Conservation (phyloP, 2,888 invertebrate genomes). For the Myathropa florea region DNA sequence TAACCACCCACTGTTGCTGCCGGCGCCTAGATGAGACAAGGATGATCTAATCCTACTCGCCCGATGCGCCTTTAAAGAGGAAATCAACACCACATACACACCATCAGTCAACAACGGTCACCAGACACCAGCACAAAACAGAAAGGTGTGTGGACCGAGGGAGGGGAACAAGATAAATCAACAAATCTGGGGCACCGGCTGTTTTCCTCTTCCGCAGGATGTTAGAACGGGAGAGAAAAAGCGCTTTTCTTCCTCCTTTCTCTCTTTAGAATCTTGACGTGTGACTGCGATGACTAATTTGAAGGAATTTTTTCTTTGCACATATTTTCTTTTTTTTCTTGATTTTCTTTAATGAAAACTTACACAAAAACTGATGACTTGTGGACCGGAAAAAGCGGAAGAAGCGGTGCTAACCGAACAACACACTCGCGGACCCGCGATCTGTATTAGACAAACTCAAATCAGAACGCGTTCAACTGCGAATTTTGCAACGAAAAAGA, state of each 20-base stretch:
- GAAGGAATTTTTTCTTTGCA: conserved; percentile 40
- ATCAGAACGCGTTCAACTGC: background rate
- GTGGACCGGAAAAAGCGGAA: conserved; percentile 1
- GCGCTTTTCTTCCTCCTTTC: conserved; percentile 8
- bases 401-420: background rate
- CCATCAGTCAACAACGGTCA: conserved; percentile 6
- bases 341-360: conserved; percentile 43
- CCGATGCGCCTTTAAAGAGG: background rate
- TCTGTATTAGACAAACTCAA: background rate
- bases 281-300: conserved; percentile 66
- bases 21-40: conserved; percentile 4
- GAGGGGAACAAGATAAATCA: conserved; percentile 28
- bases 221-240: conserved; percentile 37
- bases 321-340: conserved; percentile 25
- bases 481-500: background rate
- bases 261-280: conserved; percentile 23
- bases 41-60: conserved; percentile 48
- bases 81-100: background rate
- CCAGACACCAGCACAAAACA: background rate
- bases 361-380: conserved; percentile 54
- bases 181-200: conserved; percentile 66
- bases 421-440: conserved; percentile 2
- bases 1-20: conserved; percentile 3
- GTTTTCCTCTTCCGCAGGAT: conserved; percentile 66
- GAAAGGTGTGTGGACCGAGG: background rate